A percentile compares a stretch with the other conserved stretches of the same genome.
Evolutionary conservation across 1,140 invertebrate genomes (phyloP).

Genomic region (Episyrphus balteatus): DNA sequence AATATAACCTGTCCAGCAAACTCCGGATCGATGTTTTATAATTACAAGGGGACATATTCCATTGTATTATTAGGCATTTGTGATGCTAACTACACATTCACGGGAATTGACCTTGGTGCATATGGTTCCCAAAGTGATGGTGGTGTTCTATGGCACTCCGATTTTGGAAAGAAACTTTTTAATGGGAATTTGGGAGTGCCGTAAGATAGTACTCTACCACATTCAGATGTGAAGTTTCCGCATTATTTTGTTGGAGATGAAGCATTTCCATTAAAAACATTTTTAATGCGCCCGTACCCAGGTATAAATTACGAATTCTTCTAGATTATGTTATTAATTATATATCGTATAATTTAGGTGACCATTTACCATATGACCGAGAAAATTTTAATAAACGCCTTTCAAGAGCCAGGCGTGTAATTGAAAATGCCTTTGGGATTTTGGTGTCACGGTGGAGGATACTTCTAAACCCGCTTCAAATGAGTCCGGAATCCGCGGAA

Average conservation of each 20-base stretch:
- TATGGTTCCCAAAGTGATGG: conserved; percentile 35
- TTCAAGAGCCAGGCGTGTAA: conserved; percentile 24
- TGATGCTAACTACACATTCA: conserved; percentile 36
- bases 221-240: conserved; percentile 15
- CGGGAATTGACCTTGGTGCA: conserved; percentile 36
- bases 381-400: conserved; percentile 39
- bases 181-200: conserved; percentile 26
- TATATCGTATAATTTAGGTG: conserved; percentile 3
- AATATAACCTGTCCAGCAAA: no score
- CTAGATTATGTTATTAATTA: background rate
- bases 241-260: conserved; percentile 39
- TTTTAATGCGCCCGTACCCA: conserved; percentile 39
- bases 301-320: conserved; percentile 2
- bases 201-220: conserved; percentile 13
- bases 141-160: conserved; percentile 18
- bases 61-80: conserved; percentile 35
- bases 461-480: background rate
- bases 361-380: conserved; percentile 21
- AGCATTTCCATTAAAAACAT: conserved; percentile 34
- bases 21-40: conserved; percentile 35
- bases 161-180: conserved; percentile 9
- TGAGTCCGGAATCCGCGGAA: background rate
- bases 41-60: conserved; percentile 34
- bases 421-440: conserved; percentile 39
- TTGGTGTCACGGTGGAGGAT: background rate